Base-by-base conservation (phyloP, 92 coral and sea anemone species). In the Siderastrea siderea region DNA sequence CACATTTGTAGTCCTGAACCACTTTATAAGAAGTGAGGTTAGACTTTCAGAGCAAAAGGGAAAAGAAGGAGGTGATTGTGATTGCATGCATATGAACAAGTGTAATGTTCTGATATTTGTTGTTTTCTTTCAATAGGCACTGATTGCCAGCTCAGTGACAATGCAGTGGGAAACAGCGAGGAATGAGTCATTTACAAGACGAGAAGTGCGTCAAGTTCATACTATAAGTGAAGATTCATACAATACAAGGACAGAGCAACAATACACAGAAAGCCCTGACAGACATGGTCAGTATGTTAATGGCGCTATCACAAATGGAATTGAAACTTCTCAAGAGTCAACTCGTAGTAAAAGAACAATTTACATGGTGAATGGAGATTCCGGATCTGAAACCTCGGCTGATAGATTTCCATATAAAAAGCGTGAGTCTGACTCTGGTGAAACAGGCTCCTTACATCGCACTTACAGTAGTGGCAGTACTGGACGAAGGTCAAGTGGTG, bases 91-190 rank as follows among this genome's bases (percentile, higher is more conserved):
- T 26, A 26, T 26, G 38, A 26, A 26, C 38, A 26, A 26, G 54
- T 68, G 0, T 52, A 11, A 11, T 1, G 4, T 46, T 63, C 11
- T n/a, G 14, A 7, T 77, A 14, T 45, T 68, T 78, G 10, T 45
- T 65, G 1, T 78, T 26, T 26, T 26, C 38, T 26, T 43, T 13
- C 47, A 3, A 46, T 8, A 68, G 62, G 47, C 3, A 55, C 80
- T 38, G 38, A 26, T 26, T 57, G n/a, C n/a, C 12, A 47, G 84
- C 15, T 11, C 9, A 78, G 63, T 50, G 47, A 72, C 16, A 6
- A 85, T 75, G 80, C 91, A 88, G 95, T 92, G 91, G 85, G 93
- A 89, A 60, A 74, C 91, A 46, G 61, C 87, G 63, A 84, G 91
- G 10, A 87, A 79, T 67, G 93, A 92, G 64, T 88, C 95, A 6